Percentiles rank a stretch among this genome's conserved stretches.
Conservation (phyloP, 2,113 vertebrate species). For the Sander vitreus region DNA sequence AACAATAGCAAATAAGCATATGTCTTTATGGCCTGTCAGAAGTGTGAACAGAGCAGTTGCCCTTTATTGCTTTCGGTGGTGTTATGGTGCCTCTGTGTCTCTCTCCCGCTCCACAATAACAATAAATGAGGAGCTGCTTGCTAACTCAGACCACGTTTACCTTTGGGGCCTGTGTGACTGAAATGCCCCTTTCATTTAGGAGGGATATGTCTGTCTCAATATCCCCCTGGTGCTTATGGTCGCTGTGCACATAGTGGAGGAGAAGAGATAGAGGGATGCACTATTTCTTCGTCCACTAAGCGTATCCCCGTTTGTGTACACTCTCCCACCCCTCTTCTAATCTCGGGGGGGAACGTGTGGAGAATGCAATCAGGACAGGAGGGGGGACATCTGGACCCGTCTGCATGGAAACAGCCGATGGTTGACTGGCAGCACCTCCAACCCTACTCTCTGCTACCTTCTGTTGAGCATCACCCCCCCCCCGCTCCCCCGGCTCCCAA, state of each 20-base stretch:
- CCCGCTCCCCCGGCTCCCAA: neutral
- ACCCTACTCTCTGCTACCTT: conserved; percentile 17
- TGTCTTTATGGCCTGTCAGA: conserved; percentile 57
- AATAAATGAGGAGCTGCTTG: conserved; percentile 73
- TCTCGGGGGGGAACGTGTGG: conserved; percentile 51
- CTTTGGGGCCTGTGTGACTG: conserved; percentile 70
- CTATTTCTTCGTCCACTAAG: conserved; percentile 51
- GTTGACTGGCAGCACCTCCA: conserved; percentile 53
- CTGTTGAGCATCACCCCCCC: conserved; percentile 6
- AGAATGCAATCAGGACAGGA: conserved; percentile 66
- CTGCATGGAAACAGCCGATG: conserved; percentile 52
- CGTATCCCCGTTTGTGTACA: conserved; percentile 45
- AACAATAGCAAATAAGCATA: conserved; percentile 56
- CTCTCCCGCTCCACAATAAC: conserved; percentile 52
- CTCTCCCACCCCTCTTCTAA: conserved; percentile 36
- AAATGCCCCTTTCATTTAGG: conserved; percentile 77
- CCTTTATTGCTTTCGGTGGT: conserved; percentile 66
- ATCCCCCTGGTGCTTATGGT: conserved; percentile 65
- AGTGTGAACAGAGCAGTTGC: conserved; percentile 61
- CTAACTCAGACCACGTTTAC: conserved; percentile 74
- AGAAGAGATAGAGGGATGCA: conserved; percentile 35
- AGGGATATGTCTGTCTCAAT: conserved; percentile 76
- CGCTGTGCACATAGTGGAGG: conserved; percentile 53
- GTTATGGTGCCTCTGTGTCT: conserved; percentile 63
- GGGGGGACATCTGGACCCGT: conserved; percentile 52